Base-by-base conservation (phyloP, 2,113 vertebrate genomes). In the Ascaphus truei region DNA sequence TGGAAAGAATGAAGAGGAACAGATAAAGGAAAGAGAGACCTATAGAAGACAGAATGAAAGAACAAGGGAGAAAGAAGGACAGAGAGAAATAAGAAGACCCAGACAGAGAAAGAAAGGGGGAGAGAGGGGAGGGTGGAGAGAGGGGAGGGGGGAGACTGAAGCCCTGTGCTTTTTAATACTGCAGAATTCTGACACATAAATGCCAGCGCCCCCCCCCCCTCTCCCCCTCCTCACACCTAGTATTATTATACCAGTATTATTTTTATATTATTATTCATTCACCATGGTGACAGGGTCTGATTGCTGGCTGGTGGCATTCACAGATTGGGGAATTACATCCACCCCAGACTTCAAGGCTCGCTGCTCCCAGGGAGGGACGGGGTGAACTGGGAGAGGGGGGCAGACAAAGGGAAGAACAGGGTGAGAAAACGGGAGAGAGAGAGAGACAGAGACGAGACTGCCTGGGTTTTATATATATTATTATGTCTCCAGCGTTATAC, bases 221-320 rank as follows among this genome's bases (percentile, higher is more conserved):
- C 29, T 41, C 26, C 9, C 48, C 62, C 48, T 26, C 62, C 10
- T n/a, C 36, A 37, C 48, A 53, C 33, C 62, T 53, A 53, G 31
- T 26, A 37, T 37, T 26, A 37, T 37, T 27, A 52, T 34, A 52
- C 62, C n/a, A 11, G 48, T 53, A 65, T 52, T 37, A 39, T 65
- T 65, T 53, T 31, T 47, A 52, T 47, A 62, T 48, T 33, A 33
- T 26, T 31, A 62, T n/a, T 22, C 36, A 48, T 27, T 65, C 33
- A 52, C 62, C 48, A 65, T 65, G 62, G 62, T 39, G 62, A 65
- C 48, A 39, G 62, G n/a, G n/a, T n/a, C n/a, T n/a, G n/a, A 62
- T 47, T 29, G 48, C 59, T 47, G 59, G 16, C 29, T 62, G 59
- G 41, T 47, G 12, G 59, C 33, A 50, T 15, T 15, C 39, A 50